Percentiles rank a stretch among this genome's conserved stretches.
Evolutionary conservation across 2,888 invertebrate species (phyloP).

Genomic region (Dolichopus griseipennis): DNA sequence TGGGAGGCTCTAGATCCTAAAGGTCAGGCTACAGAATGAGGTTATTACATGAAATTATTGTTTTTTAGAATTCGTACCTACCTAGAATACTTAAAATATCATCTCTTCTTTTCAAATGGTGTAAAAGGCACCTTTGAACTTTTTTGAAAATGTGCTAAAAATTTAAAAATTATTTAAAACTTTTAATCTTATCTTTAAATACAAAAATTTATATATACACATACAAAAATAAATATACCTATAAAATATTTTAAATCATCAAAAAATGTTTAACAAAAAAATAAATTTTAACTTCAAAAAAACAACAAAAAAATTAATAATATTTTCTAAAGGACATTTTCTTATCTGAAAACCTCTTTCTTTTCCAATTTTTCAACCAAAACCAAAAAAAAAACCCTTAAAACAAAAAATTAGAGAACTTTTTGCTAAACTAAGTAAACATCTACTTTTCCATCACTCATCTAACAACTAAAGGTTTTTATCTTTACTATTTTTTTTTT

Average conservation of each 20-base stretch:
- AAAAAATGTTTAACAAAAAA: background rate
- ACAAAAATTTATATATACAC: background rate
- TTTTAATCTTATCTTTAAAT: background rate
- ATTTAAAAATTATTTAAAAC: background rate
- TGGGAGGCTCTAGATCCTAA: too few species aligned
- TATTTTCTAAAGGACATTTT: background rate
- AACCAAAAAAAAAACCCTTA: background rate
- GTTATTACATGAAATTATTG: too few species aligned
- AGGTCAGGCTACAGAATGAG: too few species aligned
- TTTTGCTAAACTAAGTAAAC: background rate
- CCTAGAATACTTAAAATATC: too few species aligned
- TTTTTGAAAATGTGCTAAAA: too few species aligned
- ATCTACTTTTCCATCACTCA: background rate
- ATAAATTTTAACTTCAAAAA: background rate
- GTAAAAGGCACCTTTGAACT: too few species aligned
- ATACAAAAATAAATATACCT: background rate
- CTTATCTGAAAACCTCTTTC: background rate
- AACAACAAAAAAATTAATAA: background rate
- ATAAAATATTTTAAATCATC: background rate
- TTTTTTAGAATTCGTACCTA: too few species aligned
- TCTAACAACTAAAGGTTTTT: background rate
- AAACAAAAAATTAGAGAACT: background rate
- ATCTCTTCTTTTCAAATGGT: too few species aligned
- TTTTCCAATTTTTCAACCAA: background rate
- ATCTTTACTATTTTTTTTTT: background rate